Base-by-base conservation (phyloP, 2,888 invertebrate species). In the Scaptomyza caliginosa region DNA sequence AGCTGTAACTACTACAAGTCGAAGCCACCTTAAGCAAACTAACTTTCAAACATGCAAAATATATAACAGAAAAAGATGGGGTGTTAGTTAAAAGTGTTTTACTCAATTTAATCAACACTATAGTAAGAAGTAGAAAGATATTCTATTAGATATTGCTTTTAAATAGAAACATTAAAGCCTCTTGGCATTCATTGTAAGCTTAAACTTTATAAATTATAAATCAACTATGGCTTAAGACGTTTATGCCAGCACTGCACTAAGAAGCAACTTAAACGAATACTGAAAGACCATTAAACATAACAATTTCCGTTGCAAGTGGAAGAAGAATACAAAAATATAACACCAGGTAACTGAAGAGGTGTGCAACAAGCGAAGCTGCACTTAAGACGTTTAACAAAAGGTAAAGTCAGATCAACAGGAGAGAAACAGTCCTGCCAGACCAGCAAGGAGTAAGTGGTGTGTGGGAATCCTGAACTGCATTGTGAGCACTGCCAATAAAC, bases 231-330 rank as follows among this genome's bases (percentile, higher is more conserved):
- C 58, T 67, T 69, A 77, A 60, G 17, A 32, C 0, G n/a, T n/a
- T 13, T 13, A 13, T 30, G n/a, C 2, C 32, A 32, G 32, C 13
- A 32, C 13, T 2, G 6, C 4, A 13, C 13, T 13, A 13, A 32
- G 2, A 32, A 13, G 6, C 6, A 13, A 13, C 32, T 13, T 32
- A 13, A 13, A 32, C 32, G 7, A 6, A 13, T 4, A 7, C 32
- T 32, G 32, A 69, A 80, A 80, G 62, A 54, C 71, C 71, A 85
- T 83, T 79, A 79, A 79, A 64, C 71, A 86, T 83, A 81, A 86
- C 86, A 79, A 83, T 81, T 79, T 83, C 83, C 86, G 83, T 3
- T 34, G 75, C 57, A 6, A 1, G 1, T 1, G 55, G 40, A 42
- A 46, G 55, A 19, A 55, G 19, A 11, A 6, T 11, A 54, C 49